Percentiles rank a stretch among this genome's conserved stretches.
Evolutionary conservation across 2,113 vertebrate genomes (phyloP).

Genomic region (Paramormyrops kingsleyae): DNA sequence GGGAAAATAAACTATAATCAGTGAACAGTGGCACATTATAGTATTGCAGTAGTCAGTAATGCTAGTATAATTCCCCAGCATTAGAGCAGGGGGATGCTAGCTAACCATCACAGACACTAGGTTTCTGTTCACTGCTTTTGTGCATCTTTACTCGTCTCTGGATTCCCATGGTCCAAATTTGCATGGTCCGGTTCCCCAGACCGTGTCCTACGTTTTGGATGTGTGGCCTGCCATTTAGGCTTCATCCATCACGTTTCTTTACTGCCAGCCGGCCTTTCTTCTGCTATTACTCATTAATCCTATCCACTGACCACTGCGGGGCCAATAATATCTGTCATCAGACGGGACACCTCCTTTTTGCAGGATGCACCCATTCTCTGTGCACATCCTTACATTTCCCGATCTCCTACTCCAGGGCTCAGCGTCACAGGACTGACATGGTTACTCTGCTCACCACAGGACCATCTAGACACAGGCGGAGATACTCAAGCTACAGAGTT

Average conservation of each 20-base stretch:
- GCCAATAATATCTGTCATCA: conserved; percentile 6
- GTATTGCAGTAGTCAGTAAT: neutral
- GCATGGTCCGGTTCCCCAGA: neutral
- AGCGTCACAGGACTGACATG: neutral
- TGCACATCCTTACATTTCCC: conserved; percentile 8
- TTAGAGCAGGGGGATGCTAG: neutral
- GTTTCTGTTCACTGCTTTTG: neutral
- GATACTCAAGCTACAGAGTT: neutral
- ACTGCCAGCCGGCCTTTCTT: conserved; percentile 15
- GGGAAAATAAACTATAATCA: neutral
- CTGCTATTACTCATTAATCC: conserved; percentile 8
- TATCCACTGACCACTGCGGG: neutral
- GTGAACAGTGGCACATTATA: neutral
- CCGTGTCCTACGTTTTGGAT: neutral
- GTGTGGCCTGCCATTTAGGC: conserved; percentile 12
- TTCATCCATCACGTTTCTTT: conserved; percentile 19
- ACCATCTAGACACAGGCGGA: neutral
- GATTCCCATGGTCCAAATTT: neutral
- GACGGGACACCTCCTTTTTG: neutral
- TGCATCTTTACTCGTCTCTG: neutral
- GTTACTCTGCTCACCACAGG: neutral
- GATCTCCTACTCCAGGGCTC: neutral
- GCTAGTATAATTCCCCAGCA: neutral
- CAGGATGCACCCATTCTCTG: conserved; percentile 7
- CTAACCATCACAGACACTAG: neutral